These are phyloP conservation scores for Styela plicata DNA, from an alignment of 23 tunicate genomes.

Conservation along the genomic window DNA sequence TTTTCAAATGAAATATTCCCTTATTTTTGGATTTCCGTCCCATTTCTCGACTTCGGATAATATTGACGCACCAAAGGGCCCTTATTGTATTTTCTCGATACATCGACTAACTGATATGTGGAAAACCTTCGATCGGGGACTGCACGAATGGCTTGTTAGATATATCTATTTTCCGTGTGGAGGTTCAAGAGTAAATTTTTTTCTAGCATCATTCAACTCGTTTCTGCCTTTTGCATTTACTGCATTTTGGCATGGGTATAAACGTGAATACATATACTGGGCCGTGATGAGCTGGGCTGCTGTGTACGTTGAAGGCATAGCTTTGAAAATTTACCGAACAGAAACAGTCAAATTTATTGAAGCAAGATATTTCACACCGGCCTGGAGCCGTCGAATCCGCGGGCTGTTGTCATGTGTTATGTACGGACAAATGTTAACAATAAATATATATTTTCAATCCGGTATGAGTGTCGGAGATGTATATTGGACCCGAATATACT, in stretches of 20 bases:
- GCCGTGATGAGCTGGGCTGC: conserved; percentile 32
- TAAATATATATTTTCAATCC: conserved; percentile 54
- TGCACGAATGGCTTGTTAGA: not conserved
- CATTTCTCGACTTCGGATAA: not conserved
- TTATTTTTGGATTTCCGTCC: not conserved
- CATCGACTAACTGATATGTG: conserved; percentile 13
- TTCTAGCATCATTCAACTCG: not conserved
- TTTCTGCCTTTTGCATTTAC: conserved; percentile 29
- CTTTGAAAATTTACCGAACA: conserved; percentile 32
- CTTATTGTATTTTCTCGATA: not conserved
- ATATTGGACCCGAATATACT: conserved; percentile 40
- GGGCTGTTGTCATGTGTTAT: conserved; percentile 38
- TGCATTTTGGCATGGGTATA: conserved; percentile 32
- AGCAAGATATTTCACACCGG: conserved; percentile 35
- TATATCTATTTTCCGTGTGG: not conserved
- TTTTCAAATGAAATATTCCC: conserved; percentile 24
- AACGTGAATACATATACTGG: conserved; percentile 20
- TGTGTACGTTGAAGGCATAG: conserved; percentile 38
- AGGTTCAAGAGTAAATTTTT: not conserved
- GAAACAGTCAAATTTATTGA: conserved; percentile 32
- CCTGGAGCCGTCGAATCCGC: conserved; percentile 47
- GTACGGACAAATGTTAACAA: conserved; percentile 40
- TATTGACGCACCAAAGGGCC: conserved; percentile 8
- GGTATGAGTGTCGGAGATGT: conserved; percentile 37
- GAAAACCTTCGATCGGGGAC: conserved; percentile 9